Evolutionary conservation across 2,797 vertebrate species (phyloP), one percentile per base, ranked within the genome.

Genomic region (Myioborus melanocephalus): DNA sequence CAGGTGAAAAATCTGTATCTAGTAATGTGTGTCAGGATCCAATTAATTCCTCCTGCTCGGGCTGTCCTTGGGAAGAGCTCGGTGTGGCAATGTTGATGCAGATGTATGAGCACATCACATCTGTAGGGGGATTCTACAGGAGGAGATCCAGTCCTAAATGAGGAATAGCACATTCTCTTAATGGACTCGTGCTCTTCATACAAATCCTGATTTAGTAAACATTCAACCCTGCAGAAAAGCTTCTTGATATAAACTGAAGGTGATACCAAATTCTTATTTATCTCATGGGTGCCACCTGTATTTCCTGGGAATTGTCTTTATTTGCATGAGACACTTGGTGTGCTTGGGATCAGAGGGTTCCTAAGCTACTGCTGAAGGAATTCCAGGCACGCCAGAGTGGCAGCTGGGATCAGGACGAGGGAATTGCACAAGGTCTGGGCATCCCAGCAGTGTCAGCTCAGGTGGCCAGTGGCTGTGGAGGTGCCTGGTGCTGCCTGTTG

Each of bases 51-150:
- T 39, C 11, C 63, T 46, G 73, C 20, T 3, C 69, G 82, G 66
- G 39, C 47, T 87, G 24, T 96, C 77, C 83, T 88, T 93, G 60
- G 65, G 83, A 95, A 49, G 63, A 76, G 76, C 85, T 96, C 59
- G 1, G 32, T 35, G 78, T 83, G 65, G 79, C 52, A 82, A 34
- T 72, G 27, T 5, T 88, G 72, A 69, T 91, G 87, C 61, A 73
- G 87, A 57, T 69, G 28, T 56, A 21, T 22, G 50, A 49, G 78
- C 60, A 34, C 34, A 64, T 61, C 77, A 44, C 53, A 8, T 44
- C 37, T 39, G 37, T 6, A 39, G 78, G 65, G 69, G 41, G 17
- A 30, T 73, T 84, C 64, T 52, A 5, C 10, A 55, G 76, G 68
- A 78, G 24, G 9, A 10, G 39, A 83, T 19, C 28, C 20, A 44